Base-by-base conservation (phyloP, 2,888 invertebrate genomes). In the Tenthredo amoena region DNA sequence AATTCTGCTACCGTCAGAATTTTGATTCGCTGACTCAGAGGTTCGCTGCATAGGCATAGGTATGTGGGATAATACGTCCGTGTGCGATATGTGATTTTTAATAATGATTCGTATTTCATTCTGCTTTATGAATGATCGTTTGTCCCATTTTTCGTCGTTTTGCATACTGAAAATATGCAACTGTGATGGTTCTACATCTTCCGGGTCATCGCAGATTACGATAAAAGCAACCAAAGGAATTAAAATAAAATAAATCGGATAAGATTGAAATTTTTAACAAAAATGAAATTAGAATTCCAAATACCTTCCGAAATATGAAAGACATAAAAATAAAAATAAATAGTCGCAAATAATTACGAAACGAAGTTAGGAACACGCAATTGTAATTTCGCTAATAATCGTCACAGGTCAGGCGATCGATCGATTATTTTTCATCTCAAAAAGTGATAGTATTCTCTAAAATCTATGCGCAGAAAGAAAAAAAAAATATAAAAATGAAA, bases 21-120 rank as follows among this genome's bases (percentile, higher is more conserved):
- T 50, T 55, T 50, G n/a, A 77, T 55, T 77, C 31, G 77, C 77
- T 77, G 77, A 77, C 31, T 50, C 77, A 77, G 55, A 55, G 55
- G 18, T 34, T 77, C 34, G 77, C 15, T 31, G 31, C 50, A 26
- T 10, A n/a, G 3, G 76, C 15, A 18, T 31, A 47, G 31, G 47
- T 77, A 55, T 37, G 55, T 21, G 9, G n/a, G 74, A n/a, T 40
- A 40, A n/a, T n/a, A 31, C 43, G 43, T 43, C 10, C 21, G 26
- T n/a, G 10, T 74, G 18, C 31, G 31, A 77, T 31, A 77, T 34
- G 47, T 7, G 18, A 18, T 34, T 77, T 47, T 77, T 7, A 31
- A 18, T 34, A 50, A 31, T 77, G 18, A 77, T 77, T 50, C 18
- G n/a, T 43, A 43, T 74, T 43, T 21, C 10, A 40, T 74, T 74